phyloP scores from a whole-genome alignment of 2,113 vertebrate species.

The Marmota flaviventris region DNA sequence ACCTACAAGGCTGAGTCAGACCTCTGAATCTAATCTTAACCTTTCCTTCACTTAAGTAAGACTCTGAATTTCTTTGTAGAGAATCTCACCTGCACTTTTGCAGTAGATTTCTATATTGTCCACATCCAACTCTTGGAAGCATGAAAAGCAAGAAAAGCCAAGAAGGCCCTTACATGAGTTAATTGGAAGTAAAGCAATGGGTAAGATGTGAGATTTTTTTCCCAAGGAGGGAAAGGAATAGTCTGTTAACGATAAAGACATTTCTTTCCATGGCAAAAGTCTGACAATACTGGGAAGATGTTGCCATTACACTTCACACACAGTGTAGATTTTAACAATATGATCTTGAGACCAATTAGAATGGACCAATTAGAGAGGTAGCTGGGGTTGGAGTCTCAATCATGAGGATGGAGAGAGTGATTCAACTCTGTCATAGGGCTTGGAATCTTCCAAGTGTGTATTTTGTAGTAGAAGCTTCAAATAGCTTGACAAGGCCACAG shows the following conservation, averaged over 20 bases:
- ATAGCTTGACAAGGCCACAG: background rate
- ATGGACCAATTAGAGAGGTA: background rate
- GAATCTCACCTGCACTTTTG: background rate
- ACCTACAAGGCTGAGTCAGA: too few species aligned
- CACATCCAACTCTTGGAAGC: background rate
- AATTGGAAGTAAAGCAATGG: background rate
- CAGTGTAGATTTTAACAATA: background rate
- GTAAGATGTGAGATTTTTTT: background rate
- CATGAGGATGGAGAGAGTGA: background rate
- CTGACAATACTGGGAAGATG: background rate
- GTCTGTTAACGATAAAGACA: background rate
- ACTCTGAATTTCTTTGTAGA: background rate
- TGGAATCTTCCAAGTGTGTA: too few species aligned
- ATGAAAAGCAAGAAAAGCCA: background rate
- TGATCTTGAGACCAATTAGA: background rate
- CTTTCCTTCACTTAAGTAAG: background rate
- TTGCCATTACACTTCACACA: background rate
- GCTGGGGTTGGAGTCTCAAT: too few species aligned
- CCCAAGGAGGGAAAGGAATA: background rate
- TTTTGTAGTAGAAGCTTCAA: background rate
- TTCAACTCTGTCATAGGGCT: accelerated
- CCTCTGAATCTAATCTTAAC: background rate
- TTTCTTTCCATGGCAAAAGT: too few species aligned
- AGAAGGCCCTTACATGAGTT: too few species aligned
- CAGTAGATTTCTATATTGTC: too few species aligned